These are phyloP conservation scores for Oxytorus armatus DNA, from an alignment of 2,888 invertebrate genomes.

Conservation along the genomic window DNA sequence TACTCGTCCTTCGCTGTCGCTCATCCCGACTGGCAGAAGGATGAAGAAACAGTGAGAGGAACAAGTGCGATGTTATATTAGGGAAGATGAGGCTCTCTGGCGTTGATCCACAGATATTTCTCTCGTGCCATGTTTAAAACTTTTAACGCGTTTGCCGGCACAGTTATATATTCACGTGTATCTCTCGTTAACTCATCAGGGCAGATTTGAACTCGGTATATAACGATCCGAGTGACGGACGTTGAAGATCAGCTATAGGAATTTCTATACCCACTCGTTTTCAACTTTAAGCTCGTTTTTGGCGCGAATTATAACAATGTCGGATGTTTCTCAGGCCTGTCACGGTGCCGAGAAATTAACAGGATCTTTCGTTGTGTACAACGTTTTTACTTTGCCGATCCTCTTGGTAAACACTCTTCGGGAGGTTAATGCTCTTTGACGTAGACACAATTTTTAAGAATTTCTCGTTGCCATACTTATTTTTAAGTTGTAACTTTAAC, in stretches of 20 bases:
- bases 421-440: neutral
- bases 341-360: neutral
- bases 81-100: too few relatives aligned
- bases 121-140: slow-evolving; percentile 27
- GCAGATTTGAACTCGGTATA: neutral
- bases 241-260: slow-evolving; percentile 2
- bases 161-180: slow-evolving; percentile 20
- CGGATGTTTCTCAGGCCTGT: too few relatives aligned
- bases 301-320: neutral
- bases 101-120: slow-evolving; percentile 40
- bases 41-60: neutral
- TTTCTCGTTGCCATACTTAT: too few relatives aligned
- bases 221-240: slow-evolving; percentile 6
- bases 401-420: neutral
- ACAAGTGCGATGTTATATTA: too few relatives aligned
- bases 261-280: neutral
- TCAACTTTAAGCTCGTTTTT: neutral
- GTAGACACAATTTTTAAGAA: neutral
- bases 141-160: slow-evolving; percentile 15
- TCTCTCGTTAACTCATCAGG: slow-evolving; percentile 43
- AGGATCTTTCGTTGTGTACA: neutral
- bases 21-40: slow-evolving; percentile 30
- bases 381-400: neutral
- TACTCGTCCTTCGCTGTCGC: slow-evolving; percentile 51
- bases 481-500: too few relatives aligned